Evolutionary conservation across 2,797 vertebrate genomes (phyloP), one percentile per base, ranked within the genome.

Genomic region (Sandelia bainsii): DNA sequence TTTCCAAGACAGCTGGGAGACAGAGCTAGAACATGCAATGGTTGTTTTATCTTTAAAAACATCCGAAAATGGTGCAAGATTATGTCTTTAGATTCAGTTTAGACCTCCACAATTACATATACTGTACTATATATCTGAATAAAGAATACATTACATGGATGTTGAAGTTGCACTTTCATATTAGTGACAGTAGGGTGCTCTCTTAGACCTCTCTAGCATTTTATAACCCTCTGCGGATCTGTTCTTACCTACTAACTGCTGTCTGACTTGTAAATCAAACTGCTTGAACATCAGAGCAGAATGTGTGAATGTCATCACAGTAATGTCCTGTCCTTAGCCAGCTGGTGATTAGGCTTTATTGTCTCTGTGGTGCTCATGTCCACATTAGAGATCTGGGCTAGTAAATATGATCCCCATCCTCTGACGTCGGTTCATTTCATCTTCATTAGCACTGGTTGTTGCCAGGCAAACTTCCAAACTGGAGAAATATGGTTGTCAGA

Each of bases 181-280:
- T 19, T 13, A 0, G 19, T 48, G 61, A 44, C 93, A 90, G 84
- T 80, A 91, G 91, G 87, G 88, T 59, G 88, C 85, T 86, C 92
- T 93, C 80, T 88, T 63, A 29, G n/a, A 56, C 83, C 48, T 69
- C 23, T 59, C 40, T 2, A 57, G 5, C 48, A 25, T 67, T 60
- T 29, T 46, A 11, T 19, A 37, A 59, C 39, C 29, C 58, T 13
- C 27, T 59, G 40, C 49, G 51, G 45, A 44, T 81, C 57, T 49
- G 19, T 42, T 81, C 19, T 44, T 60, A 19, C 48, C 49, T 23
- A 14, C 58, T 20, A 44, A 48, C 62, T 63, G 46, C 63, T 51
- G 75, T 54, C 58, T n/a, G 59, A 69, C 45, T 77, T 72, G 7
- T 60, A 69, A 65, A 80, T 60, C 17, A 49, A 72, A 77, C 65